Evolutionary conservation across 53 echinoderm and acorn worm species (phyloP).

Genomic region (Stichopus horrens): DNA sequence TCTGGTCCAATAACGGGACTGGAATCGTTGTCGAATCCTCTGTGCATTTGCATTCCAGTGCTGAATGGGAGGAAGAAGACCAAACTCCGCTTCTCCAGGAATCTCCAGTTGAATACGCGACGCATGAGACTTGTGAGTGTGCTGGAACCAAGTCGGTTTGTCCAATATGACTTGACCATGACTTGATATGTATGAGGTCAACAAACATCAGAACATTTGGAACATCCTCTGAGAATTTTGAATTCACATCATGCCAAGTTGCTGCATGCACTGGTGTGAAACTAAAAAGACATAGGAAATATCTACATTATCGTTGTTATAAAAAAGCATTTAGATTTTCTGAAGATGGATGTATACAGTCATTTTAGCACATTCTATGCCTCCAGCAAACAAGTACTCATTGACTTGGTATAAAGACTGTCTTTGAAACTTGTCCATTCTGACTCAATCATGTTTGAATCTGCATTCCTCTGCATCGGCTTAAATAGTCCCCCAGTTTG

Average conservation of each 20-base stretch:
- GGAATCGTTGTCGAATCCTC: neutral
- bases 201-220: slow-evolving; percentile 16
- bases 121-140: neutral
- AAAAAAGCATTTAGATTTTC: neutral
- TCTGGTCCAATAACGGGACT: neutral
- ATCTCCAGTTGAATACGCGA: neutral
- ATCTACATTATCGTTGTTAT: neutral
- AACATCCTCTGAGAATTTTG: neutral
- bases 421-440: neutral
- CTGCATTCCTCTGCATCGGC: neutral
- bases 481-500: neutral
- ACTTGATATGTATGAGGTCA: too few relatives aligned
- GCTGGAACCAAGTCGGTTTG: neutral
- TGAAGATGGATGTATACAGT: too few relatives aligned
- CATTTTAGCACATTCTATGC: too few relatives aligned
- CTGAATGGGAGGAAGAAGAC: slow-evolving; percentile 2
- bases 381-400: neutral
- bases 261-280: slow-evolving; percentile 20
- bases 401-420: neutral
- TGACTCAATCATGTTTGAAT: neutral
- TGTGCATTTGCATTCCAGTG: slow-evolving; percentile 13
- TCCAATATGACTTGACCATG: slow-evolving; percentile 18
- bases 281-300: neutral
- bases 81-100: neutral
- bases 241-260: neutral